Evolutionary conservation across 2,797 vertebrate species (phyloP).

Genomic region (Saxicola maurus): DNA sequence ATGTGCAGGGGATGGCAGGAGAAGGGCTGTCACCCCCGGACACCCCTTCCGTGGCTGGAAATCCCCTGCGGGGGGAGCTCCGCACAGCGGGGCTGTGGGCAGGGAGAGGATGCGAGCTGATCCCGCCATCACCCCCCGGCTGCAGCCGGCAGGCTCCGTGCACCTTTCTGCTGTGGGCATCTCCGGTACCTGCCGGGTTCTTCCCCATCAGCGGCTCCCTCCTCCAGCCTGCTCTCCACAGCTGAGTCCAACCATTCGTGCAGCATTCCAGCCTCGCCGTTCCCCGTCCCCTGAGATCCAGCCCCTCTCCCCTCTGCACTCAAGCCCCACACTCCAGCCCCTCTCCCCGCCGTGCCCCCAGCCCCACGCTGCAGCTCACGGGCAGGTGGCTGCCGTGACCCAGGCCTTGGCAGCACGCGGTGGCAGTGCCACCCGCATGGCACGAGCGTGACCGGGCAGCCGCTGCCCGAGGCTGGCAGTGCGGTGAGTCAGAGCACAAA

Average conservation of each 20-base stretch:
- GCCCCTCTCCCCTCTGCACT: not conserved
- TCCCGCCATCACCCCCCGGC: not conserved
- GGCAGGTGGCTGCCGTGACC: not conserved
- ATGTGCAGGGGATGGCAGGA: not conserved
- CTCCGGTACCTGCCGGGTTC: not conserved
- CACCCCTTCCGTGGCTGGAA: not conserved
- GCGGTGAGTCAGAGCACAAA: not conserved
- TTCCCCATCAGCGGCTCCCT: not conserved
- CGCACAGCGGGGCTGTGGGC: not conserved
- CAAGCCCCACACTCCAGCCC: not conserved
- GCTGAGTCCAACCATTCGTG: not conserved
- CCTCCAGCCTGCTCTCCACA: not conserved
- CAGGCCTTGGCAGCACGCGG: slow-evolving; percentile 12
- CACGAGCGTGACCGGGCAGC: slow-evolving; percentile 37
- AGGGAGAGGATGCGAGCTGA: not conserved
- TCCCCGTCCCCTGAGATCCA: not conserved
- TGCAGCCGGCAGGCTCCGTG: not conserved
- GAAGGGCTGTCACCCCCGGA: not conserved
- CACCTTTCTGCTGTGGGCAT: not conserved
- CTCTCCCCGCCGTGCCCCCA: not conserved
- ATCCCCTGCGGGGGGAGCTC: not conserved
- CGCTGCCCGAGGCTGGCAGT: not conserved
- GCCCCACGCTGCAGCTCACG: fast-evolving
- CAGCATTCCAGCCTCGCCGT: not conserved
- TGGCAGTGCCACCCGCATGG: slow-evolving; percentile 22